Percentiles rank a stretch among this genome's conserved stretches.
phyloP scores from a whole-genome alignment of 2,113 vertebrate genomes.

The Atlantisia rogersi region DNA sequence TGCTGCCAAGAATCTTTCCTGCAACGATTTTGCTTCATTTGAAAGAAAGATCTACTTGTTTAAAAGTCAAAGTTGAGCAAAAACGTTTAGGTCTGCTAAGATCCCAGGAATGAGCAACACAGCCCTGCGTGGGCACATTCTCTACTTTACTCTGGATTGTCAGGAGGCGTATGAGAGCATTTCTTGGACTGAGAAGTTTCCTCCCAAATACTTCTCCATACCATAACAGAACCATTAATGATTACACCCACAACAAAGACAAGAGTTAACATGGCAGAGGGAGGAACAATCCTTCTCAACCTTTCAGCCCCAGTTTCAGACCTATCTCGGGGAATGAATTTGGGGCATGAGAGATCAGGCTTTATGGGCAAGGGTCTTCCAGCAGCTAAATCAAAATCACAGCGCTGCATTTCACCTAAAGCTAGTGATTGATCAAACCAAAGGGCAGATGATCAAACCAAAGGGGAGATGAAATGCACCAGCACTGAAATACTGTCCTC shows the following conservation, averaged over 20 bases:
- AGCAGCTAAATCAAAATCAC: not conserved
- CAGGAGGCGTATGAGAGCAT: not conserved
- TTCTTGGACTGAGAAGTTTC: constrained; percentile 6
- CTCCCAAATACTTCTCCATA: not conserved
- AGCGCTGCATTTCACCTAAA: not conserved
- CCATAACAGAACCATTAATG: not conserved
- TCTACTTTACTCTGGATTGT: not conserved
- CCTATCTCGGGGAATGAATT: not conserved
- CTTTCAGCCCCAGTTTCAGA: not conserved
- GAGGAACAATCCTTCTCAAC: not conserved
- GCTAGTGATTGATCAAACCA: not conserved
- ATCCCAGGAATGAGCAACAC: constrained; percentile 27
- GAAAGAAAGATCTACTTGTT: constrained; percentile 59
- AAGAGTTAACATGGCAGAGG: not conserved
- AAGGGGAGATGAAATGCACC: not conserved
- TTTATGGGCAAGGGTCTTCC: not conserved
- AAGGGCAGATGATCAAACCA: not conserved
- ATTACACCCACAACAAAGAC: not conserved
- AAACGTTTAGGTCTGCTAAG: constrained; percentile 24
- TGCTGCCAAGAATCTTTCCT: constrained; percentile 59
- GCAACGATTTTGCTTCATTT: constrained; percentile 24
- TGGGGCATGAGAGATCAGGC: not conserved
- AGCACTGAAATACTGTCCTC: not conserved
- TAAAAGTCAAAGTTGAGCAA: constrained; percentile 59
- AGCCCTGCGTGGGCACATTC: not conserved